These are phyloP conservation scores for Pipistrellus nathusii DNA, from an alignment of 2,797 vertebrate genomes.

Conservation along the genomic window DNA sequence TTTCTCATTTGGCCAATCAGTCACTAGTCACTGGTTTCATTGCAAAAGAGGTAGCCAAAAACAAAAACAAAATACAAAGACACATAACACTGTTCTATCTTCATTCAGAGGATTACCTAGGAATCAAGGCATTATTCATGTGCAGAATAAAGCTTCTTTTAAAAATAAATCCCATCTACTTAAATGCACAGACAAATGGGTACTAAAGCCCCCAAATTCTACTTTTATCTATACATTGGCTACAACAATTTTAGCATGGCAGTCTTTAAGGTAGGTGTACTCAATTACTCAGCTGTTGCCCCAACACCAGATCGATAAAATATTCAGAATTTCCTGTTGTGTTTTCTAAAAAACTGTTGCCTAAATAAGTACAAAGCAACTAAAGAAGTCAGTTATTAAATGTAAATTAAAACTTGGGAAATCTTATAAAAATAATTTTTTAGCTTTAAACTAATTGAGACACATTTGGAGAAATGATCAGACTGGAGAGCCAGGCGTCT, in stretches of 20 bases:
- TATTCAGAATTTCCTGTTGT: neutral
- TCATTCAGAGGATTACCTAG: neutral
- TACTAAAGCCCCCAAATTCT: neutral
- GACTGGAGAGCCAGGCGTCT: neutral
- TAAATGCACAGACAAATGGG: neutral
- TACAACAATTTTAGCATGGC: neutral
- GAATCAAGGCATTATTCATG: neutral
- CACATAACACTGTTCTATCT: neutral
- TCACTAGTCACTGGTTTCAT: neutral
- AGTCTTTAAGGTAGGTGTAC: neutral
- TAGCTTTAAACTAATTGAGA: neutral
- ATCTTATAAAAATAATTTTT: neutral
- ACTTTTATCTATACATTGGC: neutral
- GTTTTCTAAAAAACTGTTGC: neutral
- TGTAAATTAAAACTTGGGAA: slow-evolving; percentile 4
- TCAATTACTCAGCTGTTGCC: neutral
- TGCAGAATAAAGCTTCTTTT: neutral
- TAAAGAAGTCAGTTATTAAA: neutral
- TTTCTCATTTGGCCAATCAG: neutral
- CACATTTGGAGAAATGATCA: neutral
- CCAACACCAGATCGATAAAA: neutral
- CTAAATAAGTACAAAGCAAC: slow-evolving; percentile 1
- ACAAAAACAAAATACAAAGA: neutral
- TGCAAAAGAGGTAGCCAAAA: neutral
- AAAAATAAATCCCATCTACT: neutral